Conservation (phyloP, 2,113 vertebrate species). For the Semnornis frantzii region DNA sequence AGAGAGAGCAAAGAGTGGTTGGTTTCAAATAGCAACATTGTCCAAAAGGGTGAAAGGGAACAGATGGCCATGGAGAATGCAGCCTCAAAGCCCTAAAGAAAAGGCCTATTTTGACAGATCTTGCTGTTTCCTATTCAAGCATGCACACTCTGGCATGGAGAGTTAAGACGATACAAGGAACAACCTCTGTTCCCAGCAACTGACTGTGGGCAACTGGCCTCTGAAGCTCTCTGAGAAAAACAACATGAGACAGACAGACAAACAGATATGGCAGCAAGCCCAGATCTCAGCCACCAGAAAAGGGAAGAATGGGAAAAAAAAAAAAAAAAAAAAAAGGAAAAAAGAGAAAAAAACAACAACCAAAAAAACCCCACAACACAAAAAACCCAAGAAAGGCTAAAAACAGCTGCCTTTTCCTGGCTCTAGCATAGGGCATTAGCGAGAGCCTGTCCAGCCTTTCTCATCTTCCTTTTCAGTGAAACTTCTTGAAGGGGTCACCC, state of each 20-base stretch:
- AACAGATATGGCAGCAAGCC: conserved; percentile 74
- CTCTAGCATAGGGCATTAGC: conserved; percentile 39
- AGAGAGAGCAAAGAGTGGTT: conserved; percentile 69
- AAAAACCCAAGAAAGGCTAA: conserved; percentile 24
- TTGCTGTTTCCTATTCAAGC: conserved; percentile 81
- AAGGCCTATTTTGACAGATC: conserved; percentile 80
- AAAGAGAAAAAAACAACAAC: not conserved
- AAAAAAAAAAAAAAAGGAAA: not conserved
- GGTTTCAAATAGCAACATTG: conserved; percentile 85
- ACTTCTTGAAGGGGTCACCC: conserved; percentile 62
- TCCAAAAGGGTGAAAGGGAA: conserved; percentile 86
- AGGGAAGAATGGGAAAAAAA: not conserved
- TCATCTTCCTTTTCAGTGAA: conserved; percentile 65
- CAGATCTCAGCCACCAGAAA: conserved; percentile 48
- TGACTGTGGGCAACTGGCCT: conserved; percentile 66
- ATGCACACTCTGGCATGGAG: conserved; percentile 75
- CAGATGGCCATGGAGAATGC: conserved; percentile 85
- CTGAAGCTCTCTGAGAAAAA: conserved; percentile 71
- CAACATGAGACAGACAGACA: conserved; percentile 65
- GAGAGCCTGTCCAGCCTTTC: conserved; percentile 52
- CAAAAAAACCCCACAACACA: not conserved
- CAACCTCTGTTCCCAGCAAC: conserved; percentile 78
- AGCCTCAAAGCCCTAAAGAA: conserved; percentile 78
- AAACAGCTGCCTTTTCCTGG: conserved; percentile 75
- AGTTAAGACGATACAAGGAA: conserved; percentile 73